Percentiles rank a stretch among this genome's conserved stretches.
Conservation (phyloP, 2,888 invertebrate genomes). For the Oscheius sp. region DNA sequence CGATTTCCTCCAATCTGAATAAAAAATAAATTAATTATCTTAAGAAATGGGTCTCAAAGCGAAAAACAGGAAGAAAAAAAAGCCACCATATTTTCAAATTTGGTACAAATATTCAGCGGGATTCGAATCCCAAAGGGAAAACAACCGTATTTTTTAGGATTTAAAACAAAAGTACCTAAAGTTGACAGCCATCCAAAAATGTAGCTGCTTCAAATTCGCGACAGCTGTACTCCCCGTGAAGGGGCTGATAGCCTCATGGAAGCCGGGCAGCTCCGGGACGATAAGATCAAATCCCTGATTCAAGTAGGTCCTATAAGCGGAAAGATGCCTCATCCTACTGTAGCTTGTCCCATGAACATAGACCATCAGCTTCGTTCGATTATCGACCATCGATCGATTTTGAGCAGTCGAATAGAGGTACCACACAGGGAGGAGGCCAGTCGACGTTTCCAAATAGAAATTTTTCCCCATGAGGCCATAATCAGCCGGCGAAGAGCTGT, state of each 20-base stretch:
- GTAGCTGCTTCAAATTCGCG: not conserved
- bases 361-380: not conserved
- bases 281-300: constrained; percentile 9
- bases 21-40: too few relatives aligned
- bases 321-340: not conserved
- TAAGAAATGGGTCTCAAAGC: too few relatives aligned
- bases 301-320: not conserved
- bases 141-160: not conserved
- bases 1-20: too few relatives aligned
- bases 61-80: too few relatives aligned
- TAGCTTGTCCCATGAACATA: constrained; percentile 1
- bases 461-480: not conserved
- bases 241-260: not conserved
- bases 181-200: not conserved
- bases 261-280: constrained; percentile 17
- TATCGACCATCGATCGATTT: not conserved
- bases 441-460: constrained; percentile 2
- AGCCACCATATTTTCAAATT: too few relatives aligned
- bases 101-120: too few relatives aligned
- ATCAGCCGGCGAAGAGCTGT: not conserved
- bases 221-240: not conserved
- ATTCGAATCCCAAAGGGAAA: too few relatives aligned
- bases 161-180: too few relatives aligned
- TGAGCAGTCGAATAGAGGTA: not conserved
- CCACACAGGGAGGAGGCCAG: constrained; percentile 6